Percentiles rank a stretch among this genome's conserved stretches.
These are phyloP conservation scores for Tapirus terrestris DNA, from an alignment of 2,113 vertebrate species.

Conservation along the genomic window DNA sequence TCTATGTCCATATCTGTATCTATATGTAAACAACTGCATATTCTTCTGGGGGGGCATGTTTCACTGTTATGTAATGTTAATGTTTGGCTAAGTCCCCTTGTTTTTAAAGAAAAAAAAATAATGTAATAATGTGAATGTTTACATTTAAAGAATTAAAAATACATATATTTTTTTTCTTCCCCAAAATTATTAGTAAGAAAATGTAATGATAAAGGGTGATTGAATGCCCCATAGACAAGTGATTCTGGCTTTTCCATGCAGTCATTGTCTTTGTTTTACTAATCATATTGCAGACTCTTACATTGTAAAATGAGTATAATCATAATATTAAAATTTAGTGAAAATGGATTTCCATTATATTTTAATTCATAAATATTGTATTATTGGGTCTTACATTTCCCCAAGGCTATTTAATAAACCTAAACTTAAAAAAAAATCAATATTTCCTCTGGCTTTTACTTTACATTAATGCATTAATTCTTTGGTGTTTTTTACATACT, in stretches of 20 bases:
- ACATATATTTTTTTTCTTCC: not conserved
- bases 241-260: not conserved
- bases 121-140: not conserved
- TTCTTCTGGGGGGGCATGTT: not conserved
- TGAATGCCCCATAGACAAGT: not conserved
- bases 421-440: not conserved
- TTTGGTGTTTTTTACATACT: not conserved
- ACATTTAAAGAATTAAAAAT: not conserved
- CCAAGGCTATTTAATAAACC: not conserved
- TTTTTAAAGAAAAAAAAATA: not conserved
- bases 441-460: not conserved
- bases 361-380: not conserved
- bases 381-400: not conserved
- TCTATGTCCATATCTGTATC: rapidly evolving
- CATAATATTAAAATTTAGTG: not conserved
- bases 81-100: not conserved
- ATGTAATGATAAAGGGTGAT: not conserved
- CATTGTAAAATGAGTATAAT: not conserved
- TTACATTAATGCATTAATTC: not conserved
- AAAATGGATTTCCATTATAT: not conserved
- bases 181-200: not conserved
- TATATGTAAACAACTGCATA: not conserved
- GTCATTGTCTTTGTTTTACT: not conserved
- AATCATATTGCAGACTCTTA: not conserved
- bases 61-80: not conserved